Evolutionary conservation across 1,140 invertebrate genomes (phyloP).

Genomic region (Caenorhabditis latens): DNA sequence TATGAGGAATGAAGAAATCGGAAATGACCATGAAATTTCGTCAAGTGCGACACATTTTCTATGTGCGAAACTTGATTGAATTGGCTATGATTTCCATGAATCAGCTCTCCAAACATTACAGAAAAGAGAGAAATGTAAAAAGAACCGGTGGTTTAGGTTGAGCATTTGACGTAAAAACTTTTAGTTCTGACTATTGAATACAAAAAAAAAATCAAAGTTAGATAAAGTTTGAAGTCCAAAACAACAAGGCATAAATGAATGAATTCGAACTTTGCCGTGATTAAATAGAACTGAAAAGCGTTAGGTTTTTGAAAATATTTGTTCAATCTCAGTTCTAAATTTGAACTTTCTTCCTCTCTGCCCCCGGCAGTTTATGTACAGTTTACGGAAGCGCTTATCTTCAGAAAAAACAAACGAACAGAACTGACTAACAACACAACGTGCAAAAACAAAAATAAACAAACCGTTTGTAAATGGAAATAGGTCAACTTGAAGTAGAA

Average conservation of each 20-base stretch:
- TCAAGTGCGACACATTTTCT: constrained; percentile 5
- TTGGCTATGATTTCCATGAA: background rate
- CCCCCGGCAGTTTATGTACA: constrained; percentile 11
- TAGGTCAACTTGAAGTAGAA: background rate
- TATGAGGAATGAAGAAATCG: background rate
- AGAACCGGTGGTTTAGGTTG: too few relatives aligned
- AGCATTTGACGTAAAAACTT: too few relatives aligned
- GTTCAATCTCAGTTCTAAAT: constrained; percentile 4
- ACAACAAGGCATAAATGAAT: too few relatives aligned
- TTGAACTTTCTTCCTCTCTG: background rate
- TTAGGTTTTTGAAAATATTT: constrained; percentile 7
- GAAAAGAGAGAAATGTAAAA: background rate
- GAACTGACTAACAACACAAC: background rate
- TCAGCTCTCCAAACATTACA: background rate
- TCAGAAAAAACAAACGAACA: background rate
- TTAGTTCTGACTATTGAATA: too few relatives aligned
- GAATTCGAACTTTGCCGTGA: too few relatives aligned
- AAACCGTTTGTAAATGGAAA: background rate
- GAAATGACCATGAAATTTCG: constrained; percentile 12
- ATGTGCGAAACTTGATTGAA: background rate
- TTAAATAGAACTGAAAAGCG: too few relatives aligned
- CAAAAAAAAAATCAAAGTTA: too few relatives aligned
- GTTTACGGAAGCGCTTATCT: constrained; percentile 53
- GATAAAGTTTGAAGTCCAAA: too few relatives aligned
- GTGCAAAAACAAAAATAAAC: background rate